Conservation (phyloP, 1,140 invertebrate species). For the Drosophila lini region DNA sequence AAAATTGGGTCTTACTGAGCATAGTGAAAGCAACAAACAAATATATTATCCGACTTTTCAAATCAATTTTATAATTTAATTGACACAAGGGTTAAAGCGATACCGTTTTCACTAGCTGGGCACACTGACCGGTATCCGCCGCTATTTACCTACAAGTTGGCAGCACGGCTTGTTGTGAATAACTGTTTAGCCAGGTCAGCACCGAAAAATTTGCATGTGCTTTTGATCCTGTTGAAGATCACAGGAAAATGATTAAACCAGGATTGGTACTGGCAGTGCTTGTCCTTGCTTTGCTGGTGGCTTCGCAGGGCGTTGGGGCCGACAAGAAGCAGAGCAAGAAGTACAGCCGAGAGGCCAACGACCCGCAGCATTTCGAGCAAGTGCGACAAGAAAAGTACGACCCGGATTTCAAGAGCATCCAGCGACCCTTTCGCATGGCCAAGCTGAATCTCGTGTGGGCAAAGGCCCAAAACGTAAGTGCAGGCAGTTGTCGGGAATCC, state of each 20-base stretch:
- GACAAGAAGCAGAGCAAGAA: conserved; percentile 75
- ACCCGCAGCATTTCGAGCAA: conserved; percentile 64
- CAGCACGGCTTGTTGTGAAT: conserved; percentile 20
- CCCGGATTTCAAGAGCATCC: conserved; percentile 85
- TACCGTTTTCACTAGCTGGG: background rate
- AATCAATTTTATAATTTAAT: no score
- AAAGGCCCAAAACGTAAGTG: conserved; percentile 91
- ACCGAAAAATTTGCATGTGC: conserved; percentile 35
- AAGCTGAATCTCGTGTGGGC: conserved; percentile 94
- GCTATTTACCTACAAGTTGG: background rate
- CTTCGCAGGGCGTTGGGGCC: conserved; percentile 43
- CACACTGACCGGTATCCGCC: conserved; percentile 1
- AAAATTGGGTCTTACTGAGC: no score
- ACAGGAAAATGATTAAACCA: conserved; percentile 10
- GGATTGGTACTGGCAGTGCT: background rate
- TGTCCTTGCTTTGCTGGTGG: conserved; percentile 21
- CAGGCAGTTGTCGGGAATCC: background rate
- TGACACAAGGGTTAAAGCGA: no score
- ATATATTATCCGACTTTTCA: no score
- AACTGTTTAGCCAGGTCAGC: conserved; percentile 56
- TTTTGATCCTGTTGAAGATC: background rate
- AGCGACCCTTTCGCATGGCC: conserved; percentile 92
- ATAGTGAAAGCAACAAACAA: no score
- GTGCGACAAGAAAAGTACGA: conserved; percentile 64
- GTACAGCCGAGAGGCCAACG: conserved; percentile 71